Percentiles rank a stretch among this genome's conserved stretches.
Conservation (phyloP, 64 coral and sea anemone species). For the Actinia tenebrosa region DNA sequence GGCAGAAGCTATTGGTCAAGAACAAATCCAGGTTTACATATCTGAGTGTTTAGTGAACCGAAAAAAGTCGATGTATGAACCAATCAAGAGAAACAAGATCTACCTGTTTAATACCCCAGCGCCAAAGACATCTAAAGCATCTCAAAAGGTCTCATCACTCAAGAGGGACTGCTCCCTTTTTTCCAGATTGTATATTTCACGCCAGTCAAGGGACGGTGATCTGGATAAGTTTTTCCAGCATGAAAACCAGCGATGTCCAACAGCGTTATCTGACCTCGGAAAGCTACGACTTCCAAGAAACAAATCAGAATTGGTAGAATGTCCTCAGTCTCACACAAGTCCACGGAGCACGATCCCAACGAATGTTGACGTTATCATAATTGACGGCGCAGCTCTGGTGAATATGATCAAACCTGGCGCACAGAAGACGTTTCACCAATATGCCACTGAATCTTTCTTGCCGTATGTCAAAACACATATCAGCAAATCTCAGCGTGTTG, state of each 20-base stretch:
- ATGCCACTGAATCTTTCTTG: conserved; percentile 16
- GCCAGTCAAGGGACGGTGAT: conserved; percentile 13
- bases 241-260: conserved; percentile 25
- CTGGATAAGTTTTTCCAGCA: conserved; percentile 25
- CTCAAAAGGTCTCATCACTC: conserved; percentile 23
- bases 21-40: conserved; percentile 7
- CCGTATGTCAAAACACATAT: neutral
- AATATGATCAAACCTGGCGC: conserved; percentile 29
- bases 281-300: conserved; percentile 18
- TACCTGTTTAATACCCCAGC: conserved; percentile 24
- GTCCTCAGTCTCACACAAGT: neutral
- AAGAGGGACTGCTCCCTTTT: conserved; percentile 28
- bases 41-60: neutral
- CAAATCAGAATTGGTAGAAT: conserved; percentile 25
- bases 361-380: neutral
- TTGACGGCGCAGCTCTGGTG: conserved; percentile 26
- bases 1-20: neutral
- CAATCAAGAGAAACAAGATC: conserved; percentile 22
- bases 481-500: neutral
- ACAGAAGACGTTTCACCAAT: conserved; percentile 26
- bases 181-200: conserved; percentile 8
- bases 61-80: conserved; percentile 11
- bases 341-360: neutral
- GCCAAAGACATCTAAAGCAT: conserved; percentile 15
- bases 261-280: conserved; percentile 21